Evolutionary conservation across 2,797 vertebrate genomes (phyloP).

Genomic region (Loris lydekkerianus): DNA sequence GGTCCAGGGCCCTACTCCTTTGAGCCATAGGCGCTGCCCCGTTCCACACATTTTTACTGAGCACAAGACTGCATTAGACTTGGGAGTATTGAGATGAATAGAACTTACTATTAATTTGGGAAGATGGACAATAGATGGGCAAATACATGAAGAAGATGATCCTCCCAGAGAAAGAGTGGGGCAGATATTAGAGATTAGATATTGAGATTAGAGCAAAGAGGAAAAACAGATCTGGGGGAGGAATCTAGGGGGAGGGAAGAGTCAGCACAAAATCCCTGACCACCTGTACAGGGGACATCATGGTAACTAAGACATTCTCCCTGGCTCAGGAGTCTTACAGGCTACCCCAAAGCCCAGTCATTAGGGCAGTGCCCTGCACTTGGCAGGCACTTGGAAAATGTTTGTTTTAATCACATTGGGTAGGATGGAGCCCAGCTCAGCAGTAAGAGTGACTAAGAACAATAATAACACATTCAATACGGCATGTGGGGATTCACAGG

Average conservation of each 20-base stretch:
- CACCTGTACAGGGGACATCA: rapidly evolving
- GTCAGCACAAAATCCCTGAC: not conserved
- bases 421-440: not conserved
- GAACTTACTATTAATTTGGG: not conserved
- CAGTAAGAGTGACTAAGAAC: not conserved
- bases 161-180: not conserved
- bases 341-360: not conserved
- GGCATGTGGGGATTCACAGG: rapidly evolving
- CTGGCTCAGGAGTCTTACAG: not conserved
- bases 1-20: no score
- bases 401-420: not conserved
- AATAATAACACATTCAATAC: not conserved
- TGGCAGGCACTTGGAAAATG: not conserved
- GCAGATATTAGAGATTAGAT: no score
- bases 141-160: not conserved
- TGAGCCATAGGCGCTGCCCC: no score
- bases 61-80: no score
- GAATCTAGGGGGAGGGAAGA: not conserved
- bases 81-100: not conserved
- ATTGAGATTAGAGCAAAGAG: not conserved
- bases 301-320: rapidly evolving
- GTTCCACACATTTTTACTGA: not conserved
- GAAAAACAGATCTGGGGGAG: not conserved
- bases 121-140: not conserved
- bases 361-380: rapidly evolving